Percentiles rank a stretch among this genome's conserved stretches.
phyloP scores from a whole-genome alignment of 1,140 invertebrate species.

The Drosophila triauraria region DNA sequence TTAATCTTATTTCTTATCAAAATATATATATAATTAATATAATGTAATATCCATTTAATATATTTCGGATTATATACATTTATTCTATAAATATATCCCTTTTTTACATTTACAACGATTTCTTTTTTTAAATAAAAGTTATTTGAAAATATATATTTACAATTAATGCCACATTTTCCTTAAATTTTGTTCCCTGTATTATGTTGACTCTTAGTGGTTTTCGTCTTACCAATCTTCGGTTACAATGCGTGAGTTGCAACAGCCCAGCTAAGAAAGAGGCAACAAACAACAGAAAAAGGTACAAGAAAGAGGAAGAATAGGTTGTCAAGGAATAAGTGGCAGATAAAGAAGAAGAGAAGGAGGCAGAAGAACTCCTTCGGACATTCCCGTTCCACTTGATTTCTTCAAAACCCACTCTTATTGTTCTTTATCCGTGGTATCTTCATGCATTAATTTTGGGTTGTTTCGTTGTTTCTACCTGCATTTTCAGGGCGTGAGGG shows the following conservation, averaged over 20 bases:
- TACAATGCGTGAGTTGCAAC: conserved; percentile 46
- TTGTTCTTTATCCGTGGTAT: conserved; percentile 51
- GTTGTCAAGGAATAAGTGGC: conserved; percentile 24
- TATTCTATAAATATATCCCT: too few species aligned
- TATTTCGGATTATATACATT: too few species aligned
- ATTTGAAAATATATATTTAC: too few species aligned
- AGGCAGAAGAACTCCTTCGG: conserved; percentile 8
- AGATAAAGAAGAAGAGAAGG: conserved; percentile 1
- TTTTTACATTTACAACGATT: too few species aligned
- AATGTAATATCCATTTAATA: too few species aligned
- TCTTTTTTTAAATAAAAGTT: too few species aligned
- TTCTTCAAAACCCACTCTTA: conserved; percentile 42
- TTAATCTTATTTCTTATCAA: too few species aligned
- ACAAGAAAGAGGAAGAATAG: background rate
- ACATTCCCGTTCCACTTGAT: conserved; percentile 54
- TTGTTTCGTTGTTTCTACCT: conserved; percentile 27
- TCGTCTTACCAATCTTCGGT: conserved; percentile 33
- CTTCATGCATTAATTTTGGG: conserved; percentile 28
- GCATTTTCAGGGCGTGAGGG: background rate
- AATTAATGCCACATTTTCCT: too few species aligned
- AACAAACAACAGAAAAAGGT: conserved; percentile 8
- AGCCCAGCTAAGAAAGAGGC: conserved; percentile 7
- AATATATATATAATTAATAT: too few species aligned
- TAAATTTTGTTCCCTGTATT: background rate
- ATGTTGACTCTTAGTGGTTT: conserved; percentile 21